Conservation (phyloP, 2,797 vertebrate species). For the Semaprochilodus insignis region DNA sequence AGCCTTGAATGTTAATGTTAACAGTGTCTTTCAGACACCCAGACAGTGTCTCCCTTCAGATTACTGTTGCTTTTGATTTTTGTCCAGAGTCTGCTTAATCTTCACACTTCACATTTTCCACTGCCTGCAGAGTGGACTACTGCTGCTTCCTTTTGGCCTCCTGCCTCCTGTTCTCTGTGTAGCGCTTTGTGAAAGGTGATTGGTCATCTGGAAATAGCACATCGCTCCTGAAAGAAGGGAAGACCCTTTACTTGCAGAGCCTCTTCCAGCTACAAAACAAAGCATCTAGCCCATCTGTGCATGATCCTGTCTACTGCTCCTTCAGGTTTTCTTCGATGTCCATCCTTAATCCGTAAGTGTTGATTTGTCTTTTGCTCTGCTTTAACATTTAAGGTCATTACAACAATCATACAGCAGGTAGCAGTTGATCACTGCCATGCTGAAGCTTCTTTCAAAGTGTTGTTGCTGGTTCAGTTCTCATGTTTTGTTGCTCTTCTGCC, state of each 20-base stretch:
- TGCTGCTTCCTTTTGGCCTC: background rate
- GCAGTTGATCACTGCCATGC: background rate
- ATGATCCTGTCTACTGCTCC: background rate
- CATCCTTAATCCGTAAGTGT: background rate
- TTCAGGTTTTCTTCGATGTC: background rate
- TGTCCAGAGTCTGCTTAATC: background rate
- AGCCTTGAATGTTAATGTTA: background rate
- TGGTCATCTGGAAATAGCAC: background rate
- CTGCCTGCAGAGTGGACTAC: background rate
- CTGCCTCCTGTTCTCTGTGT: background rate
- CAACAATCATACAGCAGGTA: background rate
- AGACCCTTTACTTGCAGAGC: background rate
- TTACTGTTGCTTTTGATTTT: background rate
- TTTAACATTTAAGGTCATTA: background rate
- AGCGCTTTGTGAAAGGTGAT: background rate
- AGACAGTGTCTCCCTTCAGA: background rate
- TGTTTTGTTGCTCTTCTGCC: background rate
- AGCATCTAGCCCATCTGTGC: background rate
- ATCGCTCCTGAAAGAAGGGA: background rate
- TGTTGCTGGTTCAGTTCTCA: background rate
- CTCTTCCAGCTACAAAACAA: background rate
- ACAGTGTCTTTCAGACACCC: background rate
- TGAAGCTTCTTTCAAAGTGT: background rate
- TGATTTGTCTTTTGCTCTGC: background rate
- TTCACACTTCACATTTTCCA: conserved; percentile 1